phyloP scores from a whole-genome alignment of 2,888 invertebrate species.

The Chrysina gloriosa region DNA sequence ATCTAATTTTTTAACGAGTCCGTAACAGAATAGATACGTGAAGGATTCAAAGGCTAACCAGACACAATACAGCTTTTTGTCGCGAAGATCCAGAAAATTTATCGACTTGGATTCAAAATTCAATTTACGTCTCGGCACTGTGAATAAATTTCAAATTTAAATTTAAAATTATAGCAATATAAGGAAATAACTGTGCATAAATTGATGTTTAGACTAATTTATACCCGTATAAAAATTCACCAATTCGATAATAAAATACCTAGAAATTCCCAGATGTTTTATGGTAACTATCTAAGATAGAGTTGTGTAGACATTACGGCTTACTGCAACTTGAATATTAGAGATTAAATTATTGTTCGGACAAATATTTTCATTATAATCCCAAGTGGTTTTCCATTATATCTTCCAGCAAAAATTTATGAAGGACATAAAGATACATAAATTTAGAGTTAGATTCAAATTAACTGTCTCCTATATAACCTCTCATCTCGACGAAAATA shows the following conservation, averaged over 20 bases:
- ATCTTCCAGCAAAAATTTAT: background rate
- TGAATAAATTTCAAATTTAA: slow-evolving; percentile 27
- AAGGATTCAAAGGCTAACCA: background rate
- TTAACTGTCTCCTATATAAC: background rate
- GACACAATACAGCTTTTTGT: background rate
- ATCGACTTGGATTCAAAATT: slow-evolving; percentile 1
- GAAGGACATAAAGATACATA: background rate
- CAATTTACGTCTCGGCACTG: background rate
- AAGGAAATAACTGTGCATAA: background rate
- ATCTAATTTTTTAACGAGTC: slow-evolving; percentile 38
- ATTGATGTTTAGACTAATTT: slow-evolving; percentile 9
- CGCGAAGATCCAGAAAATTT: background rate
- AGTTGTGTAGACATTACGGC: too few species aligned
- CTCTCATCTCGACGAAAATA: background rate
- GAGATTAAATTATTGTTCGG: background rate
- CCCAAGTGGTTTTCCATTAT: background rate
- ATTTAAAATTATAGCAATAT: slow-evolving; percentile 12
- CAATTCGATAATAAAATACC: slow-evolving; percentile 1
- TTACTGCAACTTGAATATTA: background rate
- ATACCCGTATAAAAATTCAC: slow-evolving; percentile 1
- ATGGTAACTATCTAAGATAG: slow-evolving; percentile 5
- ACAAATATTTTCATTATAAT: background rate
- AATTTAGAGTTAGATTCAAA: background rate
- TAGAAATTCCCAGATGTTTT: background rate
- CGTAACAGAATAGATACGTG: background rate